These are phyloP conservation scores for Hetaerina americana DNA, from an alignment of 1,140 invertebrate genomes.

Conservation along the genomic window DNA sequence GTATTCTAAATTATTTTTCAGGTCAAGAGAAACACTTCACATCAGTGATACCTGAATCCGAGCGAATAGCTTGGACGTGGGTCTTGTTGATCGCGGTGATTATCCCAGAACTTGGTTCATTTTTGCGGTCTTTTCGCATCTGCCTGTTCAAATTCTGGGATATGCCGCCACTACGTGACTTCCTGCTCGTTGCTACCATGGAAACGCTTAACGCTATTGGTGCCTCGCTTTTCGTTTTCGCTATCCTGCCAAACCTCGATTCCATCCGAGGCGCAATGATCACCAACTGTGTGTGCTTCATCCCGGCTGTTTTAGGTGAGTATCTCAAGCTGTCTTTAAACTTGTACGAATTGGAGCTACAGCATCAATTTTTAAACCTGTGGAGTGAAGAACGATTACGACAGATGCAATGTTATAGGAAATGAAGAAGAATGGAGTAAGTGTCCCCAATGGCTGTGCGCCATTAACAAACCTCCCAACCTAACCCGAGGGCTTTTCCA, in stretches of 20 bases:
- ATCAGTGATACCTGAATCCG: conserved; percentile 31
- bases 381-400: no score
- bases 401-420: no score
- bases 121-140: conserved; percentile 27
- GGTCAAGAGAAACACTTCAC: conserved; percentile 71
- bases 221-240: conserved; percentile 34
- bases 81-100: conserved; percentile 28
- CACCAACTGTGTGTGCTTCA: conserved; percentile 33
- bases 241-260: conserved; percentile 37
- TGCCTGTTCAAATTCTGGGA: conserved; percentile 28
- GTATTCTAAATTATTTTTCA: conserved; percentile 22
- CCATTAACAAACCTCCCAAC: no score
- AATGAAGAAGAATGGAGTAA: no score
- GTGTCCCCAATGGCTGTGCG: no score
- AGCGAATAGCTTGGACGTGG: conserved; percentile 34
- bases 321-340: conserved; percentile 2
- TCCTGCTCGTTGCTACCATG: conserved; percentile 21
- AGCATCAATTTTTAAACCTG: no score
- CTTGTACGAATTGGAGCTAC: no score
- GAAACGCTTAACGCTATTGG: conserved; percentile 38
- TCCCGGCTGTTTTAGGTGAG: conserved; percentile 32
- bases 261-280: conserved; percentile 33
- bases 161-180: conserved; percentile 16
- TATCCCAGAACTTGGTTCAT: conserved; percentile 29
- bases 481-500: no score